Base-by-base conservation (phyloP, 1,140 invertebrate species). In the Leptestheria dahalacensis region DNA sequence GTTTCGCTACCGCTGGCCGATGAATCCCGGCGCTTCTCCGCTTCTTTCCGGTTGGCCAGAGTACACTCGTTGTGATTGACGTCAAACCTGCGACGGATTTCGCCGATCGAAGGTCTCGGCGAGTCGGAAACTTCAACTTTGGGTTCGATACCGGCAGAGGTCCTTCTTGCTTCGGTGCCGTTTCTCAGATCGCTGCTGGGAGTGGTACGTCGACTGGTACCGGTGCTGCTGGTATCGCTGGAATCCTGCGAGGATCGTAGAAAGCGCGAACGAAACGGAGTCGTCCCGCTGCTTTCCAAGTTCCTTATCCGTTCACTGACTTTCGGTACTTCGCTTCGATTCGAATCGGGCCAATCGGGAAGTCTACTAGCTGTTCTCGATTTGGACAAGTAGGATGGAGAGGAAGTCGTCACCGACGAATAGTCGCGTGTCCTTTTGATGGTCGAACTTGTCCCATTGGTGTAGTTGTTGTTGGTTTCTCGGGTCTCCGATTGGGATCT, bases 381-480 rank as follows among this genome's bases (percentile, higher is more conserved):
- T 55, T 55, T 55, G 11, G 53, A 55, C 28, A 55, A 41, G 6
- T 6, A 41, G 15, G 33, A 41, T 41, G 6, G 6, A 28, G 53
- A 29, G 11, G 53, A 55, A 1, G 53, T 29, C 15, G 53, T 20
- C 53, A 29, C 53, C 9, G 53, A 55, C 28, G 53, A 55, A 25
- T 55, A 55, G 33, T 55, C 53, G 15, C 53, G 23, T 10, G 53
- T 29, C 26, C 28, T 25, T 33, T 29, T 55, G 24, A 29, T n/a
- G 50, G 25, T 52, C n/a, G n/a, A n/a, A n/a, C n/a, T 41, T 41
- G 33, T 41, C 10, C 53, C 53, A 25, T 55, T 55, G 20, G 33
- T 24, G 53, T 55, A 28, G 33, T 55, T 55, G 33, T 55, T 55
- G 33, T 55, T 55, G 53, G 26, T 55, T 18, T 55, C 53, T 3